These are phyloP conservation scores for Gymnoscelis rufifasciata DNA, from an alignment of 2,888 invertebrate species.

Conservation along the genomic window DNA sequence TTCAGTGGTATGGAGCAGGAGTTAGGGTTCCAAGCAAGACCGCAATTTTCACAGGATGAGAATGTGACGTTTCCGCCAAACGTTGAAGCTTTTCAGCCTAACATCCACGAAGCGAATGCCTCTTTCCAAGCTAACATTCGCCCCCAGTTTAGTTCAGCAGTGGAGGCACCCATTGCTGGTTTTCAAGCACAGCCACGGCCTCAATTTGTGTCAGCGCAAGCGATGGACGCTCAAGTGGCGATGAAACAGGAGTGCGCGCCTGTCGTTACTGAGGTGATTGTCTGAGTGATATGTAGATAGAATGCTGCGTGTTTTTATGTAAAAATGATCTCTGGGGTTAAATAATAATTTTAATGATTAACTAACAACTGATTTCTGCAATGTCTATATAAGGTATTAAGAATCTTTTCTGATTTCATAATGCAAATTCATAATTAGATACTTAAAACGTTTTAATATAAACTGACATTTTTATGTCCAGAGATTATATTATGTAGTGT, in stretches of 20 bases:
- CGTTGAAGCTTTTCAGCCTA: conserved; percentile 11
- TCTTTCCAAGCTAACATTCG: conserved; percentile 13
- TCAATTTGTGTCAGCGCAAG: conserved; percentile 37
- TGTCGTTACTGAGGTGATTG: conserved; percentile 47
- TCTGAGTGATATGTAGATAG: conserved; percentile 9
- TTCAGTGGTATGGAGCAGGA: not conserved
- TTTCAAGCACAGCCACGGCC: conserved; percentile 32
- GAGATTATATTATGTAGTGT: no score
- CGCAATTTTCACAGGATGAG: not conserved
- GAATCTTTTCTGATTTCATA: no score
- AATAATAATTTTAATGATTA: not conserved
- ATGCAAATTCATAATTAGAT: no score
- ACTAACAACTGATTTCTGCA: not conserved
- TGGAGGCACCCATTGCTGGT: conserved; percentile 32
- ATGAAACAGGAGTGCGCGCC: conserved; percentile 53
- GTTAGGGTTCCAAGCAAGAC: not conserved
- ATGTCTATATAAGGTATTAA: no score
- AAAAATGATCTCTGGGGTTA: no score
- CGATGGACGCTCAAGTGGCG: conserved; percentile 47
- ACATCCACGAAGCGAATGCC: not conserved
- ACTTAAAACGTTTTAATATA: no score
- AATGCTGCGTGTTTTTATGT: conserved; percentile 1
- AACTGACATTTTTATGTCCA: no score
- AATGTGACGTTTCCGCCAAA: not conserved
- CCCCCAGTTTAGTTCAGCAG: conserved; percentile 39